phyloP scores from a whole-genome alignment of 1,140 invertebrate genomes.

The Manduca sexta region DNA sequence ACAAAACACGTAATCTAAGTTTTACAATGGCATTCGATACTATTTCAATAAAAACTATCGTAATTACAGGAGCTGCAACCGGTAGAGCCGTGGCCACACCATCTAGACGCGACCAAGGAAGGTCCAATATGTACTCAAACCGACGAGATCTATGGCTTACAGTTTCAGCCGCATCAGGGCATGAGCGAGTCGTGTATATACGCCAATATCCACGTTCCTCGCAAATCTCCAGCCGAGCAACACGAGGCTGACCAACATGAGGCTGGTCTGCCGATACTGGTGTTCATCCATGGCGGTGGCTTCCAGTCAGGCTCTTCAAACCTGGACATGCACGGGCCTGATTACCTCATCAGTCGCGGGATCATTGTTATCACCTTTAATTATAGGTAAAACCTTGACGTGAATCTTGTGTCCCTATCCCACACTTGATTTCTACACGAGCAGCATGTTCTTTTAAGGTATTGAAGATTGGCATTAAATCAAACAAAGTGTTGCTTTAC shows the following conservation, averaged over 20 bases:
- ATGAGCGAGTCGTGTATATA: conserved; percentile 53
- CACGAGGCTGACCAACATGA: background rate
- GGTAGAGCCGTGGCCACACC: conserved; percentile 70
- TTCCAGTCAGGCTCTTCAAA: conserved; percentile 76
- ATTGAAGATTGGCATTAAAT: too few species aligned
- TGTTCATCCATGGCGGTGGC: conserved; percentile 84
- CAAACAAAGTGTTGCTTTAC: too few species aligned
- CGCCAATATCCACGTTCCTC: conserved; percentile 50
- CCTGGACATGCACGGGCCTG: conserved; percentile 74
- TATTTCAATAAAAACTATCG: background rate
- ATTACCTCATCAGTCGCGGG: conserved; percentile 76
- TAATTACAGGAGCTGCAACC: conserved; percentile 73
- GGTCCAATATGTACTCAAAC: conserved; percentile 73
- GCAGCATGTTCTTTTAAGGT: too few species aligned
- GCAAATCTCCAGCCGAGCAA: conserved; percentile 14
- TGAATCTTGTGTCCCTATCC: too few species aligned
- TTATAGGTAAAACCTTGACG: conserved; percentile 63
- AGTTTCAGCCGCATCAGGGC: conserved; percentile 17
- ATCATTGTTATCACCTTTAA: conserved; percentile 82
- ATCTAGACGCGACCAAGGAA: conserved; percentile 71
- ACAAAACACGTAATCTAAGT: too few species aligned
- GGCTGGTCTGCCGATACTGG: conserved; percentile 73
- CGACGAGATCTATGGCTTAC: conserved; percentile 34
- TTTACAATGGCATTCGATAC: too few species aligned
- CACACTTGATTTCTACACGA: too few species aligned